Evolutionary conservation across 2,797 vertebrate genomes (phyloP), one percentile per base, ranked within the genome.

Genomic region (Leptoclinus maculatus): DNA sequence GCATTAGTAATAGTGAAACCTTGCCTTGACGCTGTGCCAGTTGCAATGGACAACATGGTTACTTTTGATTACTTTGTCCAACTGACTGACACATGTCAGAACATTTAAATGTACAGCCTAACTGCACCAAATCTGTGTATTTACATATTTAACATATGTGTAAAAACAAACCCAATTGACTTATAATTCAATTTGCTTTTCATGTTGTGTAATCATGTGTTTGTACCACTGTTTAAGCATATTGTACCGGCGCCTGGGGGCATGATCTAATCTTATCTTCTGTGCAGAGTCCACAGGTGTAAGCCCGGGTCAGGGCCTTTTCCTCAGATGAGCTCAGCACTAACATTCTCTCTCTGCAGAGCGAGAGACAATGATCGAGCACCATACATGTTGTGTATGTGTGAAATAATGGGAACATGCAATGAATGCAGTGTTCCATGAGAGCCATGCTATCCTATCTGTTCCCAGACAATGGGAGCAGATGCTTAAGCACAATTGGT

Each of bases 231-330:
- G 79, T 81, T 74, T 54, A 41, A 63, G 19, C 41, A 7, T 56
- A 25, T 39, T 89, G 86, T 78, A 81, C 85, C 59, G 79, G 71
- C 49, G 41, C 80, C 74, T 39, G 59, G 74, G 64, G 66, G 82
- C 69, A 78, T 38, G 74, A 82, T 83, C 80, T 92, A 92, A 95
- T 94, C 95, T 96, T 95, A 96, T 96, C 94, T 93, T 16, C 56
- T 82, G 95, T 89, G 86, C 94, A 95, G 92, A 96, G 95, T 96
- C 94, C 95, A 92, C 69, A 47, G 71, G 82, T 87, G 74, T 75
- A 77, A 84, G 76, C 58, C 34, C 66, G 47, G 90, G 87, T 91
- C 90, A 92, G 74, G 84, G 88, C 65, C 80, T 88, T 82, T 32
- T 32, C 29, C 19, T 86, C 74, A 72, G 72, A 72, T 1, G 1